Evolutionary conservation across 37 sponge, comb jelly and placozoan species (phyloP).

Genomic region (Crambe crambe): DNA sequence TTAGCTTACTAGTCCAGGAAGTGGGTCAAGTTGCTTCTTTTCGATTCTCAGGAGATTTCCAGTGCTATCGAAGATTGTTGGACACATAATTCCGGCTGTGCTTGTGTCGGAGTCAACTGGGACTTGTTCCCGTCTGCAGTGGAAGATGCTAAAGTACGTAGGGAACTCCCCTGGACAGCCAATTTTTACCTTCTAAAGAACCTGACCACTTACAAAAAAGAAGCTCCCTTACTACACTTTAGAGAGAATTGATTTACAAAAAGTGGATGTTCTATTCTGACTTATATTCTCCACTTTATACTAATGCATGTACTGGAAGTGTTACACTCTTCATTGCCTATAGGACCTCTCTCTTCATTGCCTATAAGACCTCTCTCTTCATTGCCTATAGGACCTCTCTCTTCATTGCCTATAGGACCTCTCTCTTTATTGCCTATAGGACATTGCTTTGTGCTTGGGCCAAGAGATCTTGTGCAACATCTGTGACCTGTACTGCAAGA

Average conservation of each 20-base stretch:
- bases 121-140: conserved; percentile 45
- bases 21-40: not conserved
- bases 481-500: conserved; percentile 34
- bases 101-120: conserved; percentile 68
- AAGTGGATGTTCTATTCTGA: not conserved
- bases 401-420: not conserved
- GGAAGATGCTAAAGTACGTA: conserved; percentile 49
- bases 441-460: conserved; percentile 59
- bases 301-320: no score
- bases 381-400: not conserved
- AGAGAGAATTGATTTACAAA: not conserved
- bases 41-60: conserved; percentile 27
- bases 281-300: no score
- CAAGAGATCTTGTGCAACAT: conserved; percentile 38
- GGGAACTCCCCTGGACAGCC: not conserved
- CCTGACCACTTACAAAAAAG: no score
- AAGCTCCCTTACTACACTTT: no score
- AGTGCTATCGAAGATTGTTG: conserved; percentile 27
- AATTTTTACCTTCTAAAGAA: not conserved
- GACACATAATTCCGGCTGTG: conserved; percentile 43
- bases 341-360: no score
- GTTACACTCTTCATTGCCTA: no score
- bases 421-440: conserved; percentile 16
- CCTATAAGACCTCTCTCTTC: no score
- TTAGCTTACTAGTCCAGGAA: not conserved